These are phyloP conservation scores for Xestoiulus laeticollis DNA, from an alignment of 2,888 invertebrate genomes.

Conservation along the genomic window DNA sequence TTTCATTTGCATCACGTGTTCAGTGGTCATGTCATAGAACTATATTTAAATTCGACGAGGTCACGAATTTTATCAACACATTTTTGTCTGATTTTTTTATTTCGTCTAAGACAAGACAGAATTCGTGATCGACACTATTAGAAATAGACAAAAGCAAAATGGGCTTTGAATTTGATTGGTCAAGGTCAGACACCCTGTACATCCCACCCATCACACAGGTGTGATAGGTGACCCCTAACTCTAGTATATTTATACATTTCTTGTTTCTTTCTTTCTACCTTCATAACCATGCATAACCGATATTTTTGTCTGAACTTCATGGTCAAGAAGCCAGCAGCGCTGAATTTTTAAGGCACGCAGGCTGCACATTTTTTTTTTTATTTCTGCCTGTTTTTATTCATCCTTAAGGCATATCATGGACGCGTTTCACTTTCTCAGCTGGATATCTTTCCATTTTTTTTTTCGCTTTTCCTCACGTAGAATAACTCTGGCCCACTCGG, in stretches of 20 bases:
- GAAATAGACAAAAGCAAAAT: too few species aligned
- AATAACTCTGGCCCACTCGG: not conserved
- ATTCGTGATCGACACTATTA: too few species aligned
- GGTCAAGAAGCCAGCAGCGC: conserved; percentile 18
- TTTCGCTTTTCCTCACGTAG: conserved; percentile 38
- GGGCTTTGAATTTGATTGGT: too few species aligned
- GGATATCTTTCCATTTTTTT: conserved; percentile 10
- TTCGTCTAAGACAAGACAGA: too few species aligned
- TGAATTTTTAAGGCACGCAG: not conserved
- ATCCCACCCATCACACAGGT: not conserved
- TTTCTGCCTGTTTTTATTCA: not conserved
- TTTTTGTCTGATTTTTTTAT: too few species aligned
- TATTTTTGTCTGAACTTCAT: conserved; percentile 35
- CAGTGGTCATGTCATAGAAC: too few species aligned
- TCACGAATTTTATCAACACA: too few species aligned
- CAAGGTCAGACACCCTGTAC: not conserved
- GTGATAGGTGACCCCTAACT: not conserved
- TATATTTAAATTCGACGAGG: too few species aligned
- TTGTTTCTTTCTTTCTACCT: not conserved
- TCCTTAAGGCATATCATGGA: conserved; percentile 39
- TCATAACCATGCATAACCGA: conserved; percentile 40
- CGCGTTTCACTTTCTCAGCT: conserved; percentile 41
- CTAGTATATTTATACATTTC: not conserved
- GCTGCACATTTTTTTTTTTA: not conserved
- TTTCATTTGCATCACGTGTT: too few species aligned